phyloP scores from a whole-genome alignment of 2,888 invertebrate species.

The Acronicta alni region DNA sequence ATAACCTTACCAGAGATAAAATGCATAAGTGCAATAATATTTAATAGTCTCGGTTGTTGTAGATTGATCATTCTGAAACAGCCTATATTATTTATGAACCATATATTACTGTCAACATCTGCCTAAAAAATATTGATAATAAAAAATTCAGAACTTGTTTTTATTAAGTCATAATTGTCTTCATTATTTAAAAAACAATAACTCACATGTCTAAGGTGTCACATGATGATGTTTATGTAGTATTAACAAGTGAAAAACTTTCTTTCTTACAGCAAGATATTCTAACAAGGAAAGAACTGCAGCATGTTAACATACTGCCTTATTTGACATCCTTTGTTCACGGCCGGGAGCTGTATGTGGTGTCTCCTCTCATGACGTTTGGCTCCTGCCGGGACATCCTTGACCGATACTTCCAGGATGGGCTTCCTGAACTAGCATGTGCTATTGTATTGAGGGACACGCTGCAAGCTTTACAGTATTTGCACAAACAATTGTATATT shows the following conservation, averaged over 20 bases:
- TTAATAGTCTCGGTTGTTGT: too few species aligned
- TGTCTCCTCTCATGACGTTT: conserved; percentile 95
- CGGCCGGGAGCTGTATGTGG: conserved; percentile 93
- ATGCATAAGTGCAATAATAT: too few species aligned
- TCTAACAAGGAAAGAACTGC: conserved; percentile 92
- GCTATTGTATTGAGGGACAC: conserved; percentile 94
- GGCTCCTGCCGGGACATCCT: conserved; percentile 95
- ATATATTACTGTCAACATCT: too few species aligned
- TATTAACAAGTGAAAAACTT: too few species aligned
- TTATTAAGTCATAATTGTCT: too few species aligned
- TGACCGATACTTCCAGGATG: conserved; percentile 92
- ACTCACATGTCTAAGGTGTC: too few species aligned
- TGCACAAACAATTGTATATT: conserved; percentile 95
- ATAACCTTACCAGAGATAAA: neutral
- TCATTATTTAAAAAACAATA: too few species aligned
- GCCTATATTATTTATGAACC: too few species aligned
- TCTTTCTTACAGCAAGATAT: conserved; percentile 92
- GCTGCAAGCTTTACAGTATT: conserved; percentile 94
- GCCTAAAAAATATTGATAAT: too few species aligned
- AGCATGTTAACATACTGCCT: conserved; percentile 94
- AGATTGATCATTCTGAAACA: too few species aligned
- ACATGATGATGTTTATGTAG: too few species aligned
- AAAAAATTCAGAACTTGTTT: too few species aligned
- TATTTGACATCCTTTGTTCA: conserved; percentile 94
- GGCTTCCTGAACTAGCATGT: conserved; percentile 95